Evolutionary conservation across 2,113 vertebrate genomes (phyloP).

Genomic region (Pteropus alecto): DNA sequence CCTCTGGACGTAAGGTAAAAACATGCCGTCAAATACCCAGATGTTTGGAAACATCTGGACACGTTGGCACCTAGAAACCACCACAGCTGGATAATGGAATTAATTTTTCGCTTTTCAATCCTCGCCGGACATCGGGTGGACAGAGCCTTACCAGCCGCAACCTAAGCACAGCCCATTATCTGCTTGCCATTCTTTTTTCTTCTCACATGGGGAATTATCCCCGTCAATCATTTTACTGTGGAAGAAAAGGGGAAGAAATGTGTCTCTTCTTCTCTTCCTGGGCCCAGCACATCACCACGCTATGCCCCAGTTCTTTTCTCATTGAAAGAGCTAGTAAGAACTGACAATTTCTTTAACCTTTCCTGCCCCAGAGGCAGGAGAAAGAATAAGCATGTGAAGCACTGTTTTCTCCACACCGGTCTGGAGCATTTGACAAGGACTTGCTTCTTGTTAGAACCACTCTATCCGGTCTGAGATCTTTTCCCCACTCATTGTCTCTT

Average conservation of each 20-base stretch:
- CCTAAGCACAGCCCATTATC: slow-evolving; percentile 13
- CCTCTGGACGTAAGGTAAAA: slow-evolving; percentile 50
- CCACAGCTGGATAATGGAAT: slow-evolving; percentile 66
- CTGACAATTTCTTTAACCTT: slow-evolving; percentile 39
- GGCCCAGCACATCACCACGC: background rate
- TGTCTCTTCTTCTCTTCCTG: slow-evolving; percentile 18
- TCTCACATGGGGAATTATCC: slow-evolving; percentile 43
- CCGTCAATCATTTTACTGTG: slow-evolving; percentile 60
- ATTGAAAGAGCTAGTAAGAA: background rate
- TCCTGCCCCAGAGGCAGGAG: slow-evolving; percentile 12
- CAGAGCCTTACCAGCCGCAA: slow-evolving; percentile 18
- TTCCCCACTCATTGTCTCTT: background rate
- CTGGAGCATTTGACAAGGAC: slow-evolving; percentile 3
- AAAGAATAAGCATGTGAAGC: background rate
- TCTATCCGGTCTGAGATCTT: background rate
- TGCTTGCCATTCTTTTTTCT: background rate
- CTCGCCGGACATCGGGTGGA: slow-evolving; percentile 47
- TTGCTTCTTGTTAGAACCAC: background rate
- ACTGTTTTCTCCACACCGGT: background rate
- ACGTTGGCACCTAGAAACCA: slow-evolving; percentile 36
- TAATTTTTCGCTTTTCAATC: slow-evolving; percentile 62
- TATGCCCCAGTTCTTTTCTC: slow-evolving; percentile 42
- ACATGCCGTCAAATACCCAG: slow-evolving; percentile 36
- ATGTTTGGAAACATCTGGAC: slow-evolving; percentile 68
- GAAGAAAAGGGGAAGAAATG: background rate